Evolutionary conservation across 2,888 invertebrate species (phyloP).

Genomic region (Chrysolina haemoptera): DNA sequence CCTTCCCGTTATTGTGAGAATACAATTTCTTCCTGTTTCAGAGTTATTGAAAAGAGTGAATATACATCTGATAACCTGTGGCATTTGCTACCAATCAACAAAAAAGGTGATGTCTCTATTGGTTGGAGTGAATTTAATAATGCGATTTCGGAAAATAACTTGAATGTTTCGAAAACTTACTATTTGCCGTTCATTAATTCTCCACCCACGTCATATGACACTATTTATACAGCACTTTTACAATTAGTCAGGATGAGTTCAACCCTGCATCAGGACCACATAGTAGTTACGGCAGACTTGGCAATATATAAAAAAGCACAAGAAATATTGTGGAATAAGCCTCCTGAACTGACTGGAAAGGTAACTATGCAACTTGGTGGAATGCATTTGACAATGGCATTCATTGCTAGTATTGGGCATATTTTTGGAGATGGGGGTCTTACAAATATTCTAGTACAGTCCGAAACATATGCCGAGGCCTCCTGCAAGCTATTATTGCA

Average conservation of each 20-base stretch:
- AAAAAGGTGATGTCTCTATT: neutral
- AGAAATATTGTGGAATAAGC: slow-evolving; percentile 46
- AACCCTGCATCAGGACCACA: slow-evolving; percentile 39
- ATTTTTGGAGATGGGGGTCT: slow-evolving; percentile 49
- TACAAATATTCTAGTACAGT: too few relatives aligned
- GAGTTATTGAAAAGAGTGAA: too few relatives aligned
- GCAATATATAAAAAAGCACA: slow-evolving; percentile 44
- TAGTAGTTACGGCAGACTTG: slow-evolving; percentile 41
- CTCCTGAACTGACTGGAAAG: slow-evolving; percentile 38
- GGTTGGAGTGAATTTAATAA: slow-evolving; percentile 38
- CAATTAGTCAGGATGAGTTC: slow-evolving; percentile 39
- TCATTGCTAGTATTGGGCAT: slow-evolving; percentile 46
- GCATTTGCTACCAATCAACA: too few relatives aligned
- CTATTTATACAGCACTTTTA: slow-evolving; percentile 42
- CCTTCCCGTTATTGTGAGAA: too few relatives aligned
- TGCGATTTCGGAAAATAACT: slow-evolving; percentile 42
- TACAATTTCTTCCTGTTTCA: too few relatives aligned
- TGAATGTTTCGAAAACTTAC: slow-evolving; percentile 35
- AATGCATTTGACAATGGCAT: slow-evolving; percentile 44
- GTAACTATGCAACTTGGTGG: slow-evolving; percentile 38
- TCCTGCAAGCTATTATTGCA: too few relatives aligned
- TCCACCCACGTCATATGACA: slow-evolving; percentile 33
- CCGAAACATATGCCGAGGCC: too few relatives aligned
- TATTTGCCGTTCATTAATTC: slow-evolving; percentile 47
- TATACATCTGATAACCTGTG: too few relatives aligned